Conservation (phyloP, 2,113 vertebrate species). For the Chamaea fasciata region DNA sequence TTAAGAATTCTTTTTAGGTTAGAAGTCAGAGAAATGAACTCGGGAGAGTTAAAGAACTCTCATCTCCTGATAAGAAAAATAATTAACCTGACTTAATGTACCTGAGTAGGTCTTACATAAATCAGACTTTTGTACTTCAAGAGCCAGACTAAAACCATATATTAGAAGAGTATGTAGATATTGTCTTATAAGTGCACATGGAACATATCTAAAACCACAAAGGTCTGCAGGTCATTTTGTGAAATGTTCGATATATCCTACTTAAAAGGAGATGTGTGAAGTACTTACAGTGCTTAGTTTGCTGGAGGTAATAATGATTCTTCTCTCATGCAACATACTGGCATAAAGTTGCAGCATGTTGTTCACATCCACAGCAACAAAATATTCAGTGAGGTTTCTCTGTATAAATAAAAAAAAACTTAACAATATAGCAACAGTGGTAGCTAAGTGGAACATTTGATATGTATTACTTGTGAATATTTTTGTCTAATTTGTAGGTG, state of each 20-base stretch:
- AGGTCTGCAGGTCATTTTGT: constrained; percentile 57
- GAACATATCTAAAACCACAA: constrained; percentile 55
- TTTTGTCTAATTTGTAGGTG: neutral
- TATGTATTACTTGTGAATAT: neutral
- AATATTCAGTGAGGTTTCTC: constrained; percentile 99
- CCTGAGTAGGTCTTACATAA: constrained; percentile 65
- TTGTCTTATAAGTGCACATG: constrained; percentile 56
- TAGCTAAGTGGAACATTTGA: neutral
- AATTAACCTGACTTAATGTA: constrained; percentile 82
- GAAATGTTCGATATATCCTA: constrained; percentile 40
- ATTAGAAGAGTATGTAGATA: constrained; percentile 65
- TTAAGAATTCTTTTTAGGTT: constrained; percentile 74
- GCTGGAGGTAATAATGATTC: constrained; percentile 94
- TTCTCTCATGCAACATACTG: constrained; percentile 93
- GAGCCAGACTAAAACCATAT: constrained; percentile 66
- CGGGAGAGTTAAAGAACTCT: constrained; percentile 72
- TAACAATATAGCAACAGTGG: constrained; percentile 18
- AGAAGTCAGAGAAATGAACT: constrained; percentile 77
- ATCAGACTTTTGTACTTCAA: constrained; percentile 76
- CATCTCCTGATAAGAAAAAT: constrained; percentile 76
- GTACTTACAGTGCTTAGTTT: constrained; percentile 99
- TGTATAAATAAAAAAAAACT: constrained; percentile 59
- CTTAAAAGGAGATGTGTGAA: constrained; percentile 61
- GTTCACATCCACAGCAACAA: constrained; percentile 96
- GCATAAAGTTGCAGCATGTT: constrained; percentile 97